Percentiles rank a stretch among this genome's conserved stretches.
Conservation (phyloP, 2,113 vertebrate species). For the Phylloscopus trochiloides region DNA sequence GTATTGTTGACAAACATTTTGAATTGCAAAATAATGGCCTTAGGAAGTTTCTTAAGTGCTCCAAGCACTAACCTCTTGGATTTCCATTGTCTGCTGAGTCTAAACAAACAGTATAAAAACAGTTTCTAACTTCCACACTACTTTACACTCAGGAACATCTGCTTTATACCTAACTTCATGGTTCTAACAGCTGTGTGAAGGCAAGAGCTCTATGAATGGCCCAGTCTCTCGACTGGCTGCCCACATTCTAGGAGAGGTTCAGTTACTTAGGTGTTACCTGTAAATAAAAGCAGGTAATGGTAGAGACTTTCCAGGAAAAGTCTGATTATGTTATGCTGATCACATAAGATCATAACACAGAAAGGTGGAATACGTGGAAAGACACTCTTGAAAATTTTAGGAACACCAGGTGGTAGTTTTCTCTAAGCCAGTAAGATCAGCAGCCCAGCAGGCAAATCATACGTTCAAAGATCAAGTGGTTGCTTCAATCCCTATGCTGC, state of each 20-base stretch:
- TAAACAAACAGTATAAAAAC: background rate
- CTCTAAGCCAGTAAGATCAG: background rate
- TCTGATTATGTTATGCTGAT: fast-evolving
- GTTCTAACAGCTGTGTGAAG: background rate
- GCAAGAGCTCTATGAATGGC: background rate
- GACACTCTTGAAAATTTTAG: background rate
- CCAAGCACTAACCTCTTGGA: background rate
- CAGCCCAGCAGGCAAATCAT: background rate
- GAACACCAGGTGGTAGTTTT: background rate
- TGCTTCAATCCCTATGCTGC: background rate
- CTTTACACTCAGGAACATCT: background rate
- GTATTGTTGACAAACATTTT: conserved; percentile 34
- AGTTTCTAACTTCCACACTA: background rate
- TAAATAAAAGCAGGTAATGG: background rate
- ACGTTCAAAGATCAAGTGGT: background rate
- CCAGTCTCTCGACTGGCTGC: background rate
- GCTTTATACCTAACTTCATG: background rate
- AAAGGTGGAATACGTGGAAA: background rate
- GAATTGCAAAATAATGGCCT: background rate
- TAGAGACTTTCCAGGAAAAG: background rate
- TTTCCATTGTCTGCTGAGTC: background rate
- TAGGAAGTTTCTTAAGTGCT: background rate
- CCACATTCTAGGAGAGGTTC: background rate
- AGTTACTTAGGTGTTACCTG: background rate
- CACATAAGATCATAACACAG: background rate